phyloP scores from a whole-genome alignment of 2,113 vertebrate genomes.

The Centropus unirufus region DNA sequence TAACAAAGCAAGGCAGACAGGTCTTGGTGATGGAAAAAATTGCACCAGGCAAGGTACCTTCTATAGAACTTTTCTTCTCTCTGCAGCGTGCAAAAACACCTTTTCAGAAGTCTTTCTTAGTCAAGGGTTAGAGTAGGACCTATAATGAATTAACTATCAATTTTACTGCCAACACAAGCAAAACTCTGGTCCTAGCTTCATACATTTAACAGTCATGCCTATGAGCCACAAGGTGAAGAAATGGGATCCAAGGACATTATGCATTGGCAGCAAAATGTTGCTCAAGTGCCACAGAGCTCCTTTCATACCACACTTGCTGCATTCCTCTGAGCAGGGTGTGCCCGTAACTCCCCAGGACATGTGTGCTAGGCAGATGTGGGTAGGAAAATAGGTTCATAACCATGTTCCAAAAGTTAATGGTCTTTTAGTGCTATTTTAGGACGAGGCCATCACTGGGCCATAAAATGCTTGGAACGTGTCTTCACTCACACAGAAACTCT shows the following conservation, averaged over 20 bases:
- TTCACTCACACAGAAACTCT: background rate
- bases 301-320: background rate
- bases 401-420: background rate
- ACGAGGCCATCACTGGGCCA: background rate
- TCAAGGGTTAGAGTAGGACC: background rate
- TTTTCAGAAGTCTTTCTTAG: background rate
- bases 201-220: accelerated
- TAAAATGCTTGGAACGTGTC: background rate
- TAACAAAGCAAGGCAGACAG: background rate
- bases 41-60: background rate
- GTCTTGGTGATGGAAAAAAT: background rate
- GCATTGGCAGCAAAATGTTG: background rate
- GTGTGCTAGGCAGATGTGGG: background rate
- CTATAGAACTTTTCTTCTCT: background rate
- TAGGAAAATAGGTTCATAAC: background rate
- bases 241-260: background rate
- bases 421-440: background rate
- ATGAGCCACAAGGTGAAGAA: background rate
- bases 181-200: background rate
- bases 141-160: background rate
- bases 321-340: background rate
- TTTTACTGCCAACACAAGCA: background rate
- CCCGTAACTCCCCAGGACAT: accelerated
- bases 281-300: background rate
- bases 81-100: background rate